Percentiles rank a stretch among this genome's conserved stretches.
phyloP scores from a whole-genome alignment of 2,888 invertebrate genomes.

The Yponomeuta plumbellus region DNA sequence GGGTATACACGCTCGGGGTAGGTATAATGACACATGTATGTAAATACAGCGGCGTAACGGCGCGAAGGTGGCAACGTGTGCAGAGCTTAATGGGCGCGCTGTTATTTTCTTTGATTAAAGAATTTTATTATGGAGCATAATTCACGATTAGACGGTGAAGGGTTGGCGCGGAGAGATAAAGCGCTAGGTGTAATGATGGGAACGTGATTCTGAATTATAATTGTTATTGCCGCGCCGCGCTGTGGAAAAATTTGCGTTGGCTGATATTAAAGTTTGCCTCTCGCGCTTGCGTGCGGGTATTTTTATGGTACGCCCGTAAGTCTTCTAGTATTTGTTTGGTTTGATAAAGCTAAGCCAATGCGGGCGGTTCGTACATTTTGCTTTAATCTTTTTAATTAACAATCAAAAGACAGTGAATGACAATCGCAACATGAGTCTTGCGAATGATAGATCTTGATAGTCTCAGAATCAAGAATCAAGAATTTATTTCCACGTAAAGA shows the following conservation, averaged over 20 bases:
- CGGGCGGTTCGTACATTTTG: no score
- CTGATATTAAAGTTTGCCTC: constrained; percentile 9
- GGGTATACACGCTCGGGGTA: constrained; percentile 29
- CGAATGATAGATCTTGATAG: no score
- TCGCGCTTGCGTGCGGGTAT: constrained; percentile 5
- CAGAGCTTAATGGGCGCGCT: constrained; percentile 64
- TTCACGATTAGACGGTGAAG: constrained; percentile 74
- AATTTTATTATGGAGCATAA: constrained; percentile 75
- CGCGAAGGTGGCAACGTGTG: constrained; percentile 70
- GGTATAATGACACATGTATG: constrained; percentile 75
- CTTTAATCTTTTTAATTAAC: no score
- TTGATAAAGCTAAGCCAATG: background rate
- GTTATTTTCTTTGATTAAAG: constrained; percentile 77
- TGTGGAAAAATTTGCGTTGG: constrained; percentile 15
- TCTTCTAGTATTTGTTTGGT: constrained; percentile 3
- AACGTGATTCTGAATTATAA: constrained; percentile 72
- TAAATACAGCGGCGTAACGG: constrained; percentile 72
- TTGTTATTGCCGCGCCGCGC: constrained; percentile 47
- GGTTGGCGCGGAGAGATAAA: constrained; percentile 64
- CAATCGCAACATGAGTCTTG: no score
- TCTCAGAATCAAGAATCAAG: no score
- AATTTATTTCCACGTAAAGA: no score
- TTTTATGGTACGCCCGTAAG: background rate
- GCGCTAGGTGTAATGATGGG: constrained; percentile 63
- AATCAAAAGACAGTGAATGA: no score